Base-by-base conservation (phyloP, 2,888 invertebrate genomes). In the Drosophila cyrtoloma region DNA sequence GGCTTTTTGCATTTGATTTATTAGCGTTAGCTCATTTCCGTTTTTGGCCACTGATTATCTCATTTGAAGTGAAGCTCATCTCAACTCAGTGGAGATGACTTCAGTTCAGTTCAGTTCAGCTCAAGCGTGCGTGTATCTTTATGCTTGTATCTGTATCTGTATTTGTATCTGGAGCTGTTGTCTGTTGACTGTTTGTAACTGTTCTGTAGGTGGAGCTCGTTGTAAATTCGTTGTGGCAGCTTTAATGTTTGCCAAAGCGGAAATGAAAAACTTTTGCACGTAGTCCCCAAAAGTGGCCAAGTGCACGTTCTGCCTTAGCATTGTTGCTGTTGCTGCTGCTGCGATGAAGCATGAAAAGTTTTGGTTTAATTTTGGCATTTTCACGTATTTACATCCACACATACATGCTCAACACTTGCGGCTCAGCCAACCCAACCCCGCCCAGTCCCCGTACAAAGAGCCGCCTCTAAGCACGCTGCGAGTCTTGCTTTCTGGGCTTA, bases 301-400 rank as follows among this genome's bases (percentile, higher is more conserved):
- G 71, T 87, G 87, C 87, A 86, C 89, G 89, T 87, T 83, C 61
- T 35, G 51, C 44, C 51, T 51, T 52, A 42, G 64, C 71, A 68
- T 64, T 68, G 58, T 47, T 69, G 28, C 32, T 69, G 51, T 32
- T 52, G 51, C n/a, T 78, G 52, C 53, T 61, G 61, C 65, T 77
- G 89, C 91, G 87, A 90, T 88, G 85, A 90, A 89, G 87, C 87
- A 89, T 90, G 91, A 88, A 90, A 90, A 88, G 87, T 88, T 87
- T 89, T 81, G 91, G 87, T 89, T 88, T 90, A 90, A 87, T 90
- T 88, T 90, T 82, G 91, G 90, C 77, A 74, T 74, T 87, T 79
- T 67, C 83, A 75, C 80, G 76, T 80, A 74, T 71, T 79, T 71
- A 57, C 71, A 71, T 71, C 59, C 67, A 67, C 72, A 69, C 75